A percentile compares a stretch with the other conserved stretches of the same genome.
phyloP scores from a whole-genome alignment of 2,113 vertebrate genomes.

The Aramus guarauna region DNA sequence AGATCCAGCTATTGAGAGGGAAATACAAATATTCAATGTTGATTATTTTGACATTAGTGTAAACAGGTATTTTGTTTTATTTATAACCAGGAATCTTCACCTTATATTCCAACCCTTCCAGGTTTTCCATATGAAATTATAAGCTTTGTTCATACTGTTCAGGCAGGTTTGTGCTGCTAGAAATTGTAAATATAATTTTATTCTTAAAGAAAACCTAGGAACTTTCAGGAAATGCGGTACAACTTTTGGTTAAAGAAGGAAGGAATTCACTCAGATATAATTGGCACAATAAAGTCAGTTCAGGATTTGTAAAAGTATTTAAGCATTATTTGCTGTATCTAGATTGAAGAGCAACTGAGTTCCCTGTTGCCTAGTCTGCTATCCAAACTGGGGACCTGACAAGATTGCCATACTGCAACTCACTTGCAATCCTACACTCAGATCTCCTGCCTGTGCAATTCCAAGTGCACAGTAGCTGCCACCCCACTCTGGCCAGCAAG shows the following conservation, averaged over 20 bases:
- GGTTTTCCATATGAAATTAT: not conserved
- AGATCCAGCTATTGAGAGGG: not conserved
- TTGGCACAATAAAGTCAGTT: not conserved
- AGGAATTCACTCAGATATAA: not conserved
- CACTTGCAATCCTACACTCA: not conserved
- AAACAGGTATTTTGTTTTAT: not conserved
- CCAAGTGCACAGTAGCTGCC: not conserved
- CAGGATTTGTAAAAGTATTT: not conserved
- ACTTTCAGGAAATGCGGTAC: not conserved
- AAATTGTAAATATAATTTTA: not conserved
- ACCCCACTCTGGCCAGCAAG: not conserved
- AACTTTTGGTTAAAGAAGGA: not conserved
- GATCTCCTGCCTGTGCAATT: not conserved
- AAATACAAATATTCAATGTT: not conserved
- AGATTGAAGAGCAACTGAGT: not conserved
- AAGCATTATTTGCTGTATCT: not conserved
- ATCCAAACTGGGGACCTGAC: not conserved
- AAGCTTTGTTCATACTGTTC: not conserved
- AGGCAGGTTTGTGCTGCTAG: not conserved
- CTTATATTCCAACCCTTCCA: not conserved
- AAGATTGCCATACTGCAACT: not conserved
- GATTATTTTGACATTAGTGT: not conserved
- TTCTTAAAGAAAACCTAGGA: not conserved
- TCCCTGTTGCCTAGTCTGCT: not conserved
- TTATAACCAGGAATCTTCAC: not conserved